Conservation (phyloP, 2,113 vertebrate genomes). For the Hemibagrus wyckioides region DNA sequence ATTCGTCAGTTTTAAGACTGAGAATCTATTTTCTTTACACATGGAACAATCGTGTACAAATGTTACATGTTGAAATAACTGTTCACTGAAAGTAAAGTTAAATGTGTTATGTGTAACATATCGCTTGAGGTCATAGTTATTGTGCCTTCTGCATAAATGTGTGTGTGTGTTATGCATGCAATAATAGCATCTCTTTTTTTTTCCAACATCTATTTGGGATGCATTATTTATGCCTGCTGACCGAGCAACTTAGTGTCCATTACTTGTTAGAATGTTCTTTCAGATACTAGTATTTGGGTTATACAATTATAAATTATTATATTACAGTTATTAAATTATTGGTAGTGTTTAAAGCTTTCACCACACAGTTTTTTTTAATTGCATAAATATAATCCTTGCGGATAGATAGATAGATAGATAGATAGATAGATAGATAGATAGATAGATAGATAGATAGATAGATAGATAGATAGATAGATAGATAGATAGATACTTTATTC, state of each 20-base stretch:
- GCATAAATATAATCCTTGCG: neutral
- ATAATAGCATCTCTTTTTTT: neutral
- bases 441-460: no score
- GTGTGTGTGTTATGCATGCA: neutral
- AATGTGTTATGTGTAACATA: neutral
- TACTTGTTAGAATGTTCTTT: neutral
- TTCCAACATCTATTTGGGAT: neutral
- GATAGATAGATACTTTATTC: no score
- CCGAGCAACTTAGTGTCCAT: neutral
- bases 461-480: no score
- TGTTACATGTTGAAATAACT: neutral
- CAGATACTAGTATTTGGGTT: neutral
- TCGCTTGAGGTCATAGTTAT: neutral
- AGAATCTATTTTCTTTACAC: neutral
- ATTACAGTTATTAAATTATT: neutral
- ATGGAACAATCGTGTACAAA: neutral
- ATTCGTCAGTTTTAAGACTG: neutral
- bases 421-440: no score
- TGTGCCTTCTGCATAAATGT: neutral
- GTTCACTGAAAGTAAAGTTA: neutral
- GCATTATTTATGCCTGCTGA: constrained; percentile 8
- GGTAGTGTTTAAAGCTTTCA: neutral
- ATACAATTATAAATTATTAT: neutral
- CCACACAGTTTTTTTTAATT: neutral
- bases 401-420: no score